Base-by-base conservation (phyloP, 2,888 invertebrate genomes). In the Trachelus stipa region DNA sequence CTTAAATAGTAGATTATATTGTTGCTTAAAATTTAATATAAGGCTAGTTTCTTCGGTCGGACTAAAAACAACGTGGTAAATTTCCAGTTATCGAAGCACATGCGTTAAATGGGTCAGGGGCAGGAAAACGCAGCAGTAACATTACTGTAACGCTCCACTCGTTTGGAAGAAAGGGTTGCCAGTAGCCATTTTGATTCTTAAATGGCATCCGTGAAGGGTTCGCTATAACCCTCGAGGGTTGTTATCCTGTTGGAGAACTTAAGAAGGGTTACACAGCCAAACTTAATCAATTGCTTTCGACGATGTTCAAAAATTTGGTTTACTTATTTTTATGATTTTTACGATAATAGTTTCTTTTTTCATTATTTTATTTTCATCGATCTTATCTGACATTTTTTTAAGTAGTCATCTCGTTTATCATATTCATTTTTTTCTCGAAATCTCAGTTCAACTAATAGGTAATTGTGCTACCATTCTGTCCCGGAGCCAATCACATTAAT, bases 401-500 rank as follows among this genome's bases (percentile, higher is more conserved):
- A 2, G 56, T 2, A 23, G 9, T 56, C 9, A 9, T 56, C 23
- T 9, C 23, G 56, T 56, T 56, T 56, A 23, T 23, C 23, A 23
- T 56, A 23, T 81, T 68, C 68, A 12, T n/a, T 56, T 68, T n/a
- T 75, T 68, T 31, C 33, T 35, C 75, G 30, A 15, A 12, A 31
- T 71, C 76, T 71, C 76, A 11, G 35, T 56, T 23, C 77, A 77
- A 80, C 81, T 90, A 90, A 90, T 89, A 88, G 89, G 89, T 90
- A 90, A 90, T 90, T 89, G 90, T 82, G 81, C 85, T 85, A 83
- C 88, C 85, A 88, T 88, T 90, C 86, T 85, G 86, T 86, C 81
- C 86, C 82, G 84, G 80, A 83, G 85, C 88, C 88, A 90, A 88
- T 90, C 87, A 88, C 88, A 88, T 90, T 90, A 88, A 89, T 90